phyloP scores from a whole-genome alignment of 2,797 vertebrate species.

The Pangasius macronema region DNA sequence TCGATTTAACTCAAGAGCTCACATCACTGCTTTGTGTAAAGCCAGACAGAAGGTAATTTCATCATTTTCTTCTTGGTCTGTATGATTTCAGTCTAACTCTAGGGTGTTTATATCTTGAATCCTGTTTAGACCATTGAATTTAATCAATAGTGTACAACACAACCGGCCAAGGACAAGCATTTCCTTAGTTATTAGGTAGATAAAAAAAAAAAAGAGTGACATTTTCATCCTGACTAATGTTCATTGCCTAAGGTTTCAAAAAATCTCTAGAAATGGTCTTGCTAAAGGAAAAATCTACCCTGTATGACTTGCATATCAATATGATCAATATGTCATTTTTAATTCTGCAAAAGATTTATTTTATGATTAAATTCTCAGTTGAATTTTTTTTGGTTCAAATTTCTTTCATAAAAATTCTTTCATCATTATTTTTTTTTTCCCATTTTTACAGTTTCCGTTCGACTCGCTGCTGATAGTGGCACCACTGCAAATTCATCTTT shows the following conservation, averaged over 20 bases:
- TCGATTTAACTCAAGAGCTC: background rate
- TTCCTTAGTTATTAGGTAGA: background rate
- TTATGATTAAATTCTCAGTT: background rate
- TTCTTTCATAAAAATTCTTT: background rate
- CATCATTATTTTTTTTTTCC: background rate
- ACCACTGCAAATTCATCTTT: no score
- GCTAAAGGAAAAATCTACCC: background rate
- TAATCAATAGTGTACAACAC: background rate
- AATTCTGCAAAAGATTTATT: background rate
- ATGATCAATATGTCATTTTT: background rate
- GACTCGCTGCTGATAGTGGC: no score
- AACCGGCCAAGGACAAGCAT: background rate
- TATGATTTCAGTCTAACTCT: background rate
- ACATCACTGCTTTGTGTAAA: background rate
- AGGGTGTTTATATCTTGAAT: background rate
- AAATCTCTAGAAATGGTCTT: background rate
- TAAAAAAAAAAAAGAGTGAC: no score
- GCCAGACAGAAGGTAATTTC: background rate
- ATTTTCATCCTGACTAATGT: no score
- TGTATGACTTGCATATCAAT: background rate
- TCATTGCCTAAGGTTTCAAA: background rate
- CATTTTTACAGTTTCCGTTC: no score
- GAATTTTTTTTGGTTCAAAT: background rate
- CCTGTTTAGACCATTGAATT: conserved; percentile 9
- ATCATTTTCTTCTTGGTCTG: background rate